Evolutionary conservation across 2,113 vertebrate species (phyloP).

Genomic region (Leptosomus discolor): DNA sequence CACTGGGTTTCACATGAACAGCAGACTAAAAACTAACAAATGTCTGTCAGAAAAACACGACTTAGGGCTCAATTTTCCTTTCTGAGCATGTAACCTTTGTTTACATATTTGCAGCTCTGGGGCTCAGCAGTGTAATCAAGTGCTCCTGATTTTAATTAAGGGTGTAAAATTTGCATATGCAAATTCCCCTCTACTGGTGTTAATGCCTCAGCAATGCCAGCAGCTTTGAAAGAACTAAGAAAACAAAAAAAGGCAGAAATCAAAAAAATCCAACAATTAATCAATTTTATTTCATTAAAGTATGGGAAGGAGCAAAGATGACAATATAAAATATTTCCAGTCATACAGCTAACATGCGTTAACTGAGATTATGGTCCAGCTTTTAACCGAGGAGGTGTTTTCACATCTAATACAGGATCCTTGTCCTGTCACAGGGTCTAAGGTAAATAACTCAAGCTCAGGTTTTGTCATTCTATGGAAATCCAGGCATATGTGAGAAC

Average conservation of each 20-base stretch:
- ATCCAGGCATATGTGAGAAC: background rate
- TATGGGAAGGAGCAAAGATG: background rate
- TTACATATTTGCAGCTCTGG: conserved; percentile 33
- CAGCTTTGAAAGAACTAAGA: background rate
- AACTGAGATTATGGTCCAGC: background rate
- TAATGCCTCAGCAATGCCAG: background rate
- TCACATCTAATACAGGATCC: background rate
- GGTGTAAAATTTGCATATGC: conserved; percentile 27
- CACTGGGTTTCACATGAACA: background rate
- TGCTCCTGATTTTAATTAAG: conserved; percentile 49
- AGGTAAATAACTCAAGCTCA: background rate
- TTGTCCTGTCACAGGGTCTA: background rate
- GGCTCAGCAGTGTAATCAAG: conserved; percentile 37
- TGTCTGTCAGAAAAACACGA: background rate
- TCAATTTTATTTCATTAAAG: background rate
- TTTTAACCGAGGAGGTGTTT: background rate
- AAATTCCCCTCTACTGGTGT: background rate
- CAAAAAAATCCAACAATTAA: background rate
- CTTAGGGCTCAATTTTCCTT: conserved; percentile 7
- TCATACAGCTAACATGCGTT: background rate
- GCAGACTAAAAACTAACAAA: background rate
- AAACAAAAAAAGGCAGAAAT: background rate
- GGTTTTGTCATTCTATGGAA: background rate
- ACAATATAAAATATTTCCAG: background rate
- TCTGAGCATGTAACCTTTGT: conserved; percentile 20